Base-by-base conservation (phyloP, 2,797 vertebrate genomes). In the Rhincodon typus region DNA sequence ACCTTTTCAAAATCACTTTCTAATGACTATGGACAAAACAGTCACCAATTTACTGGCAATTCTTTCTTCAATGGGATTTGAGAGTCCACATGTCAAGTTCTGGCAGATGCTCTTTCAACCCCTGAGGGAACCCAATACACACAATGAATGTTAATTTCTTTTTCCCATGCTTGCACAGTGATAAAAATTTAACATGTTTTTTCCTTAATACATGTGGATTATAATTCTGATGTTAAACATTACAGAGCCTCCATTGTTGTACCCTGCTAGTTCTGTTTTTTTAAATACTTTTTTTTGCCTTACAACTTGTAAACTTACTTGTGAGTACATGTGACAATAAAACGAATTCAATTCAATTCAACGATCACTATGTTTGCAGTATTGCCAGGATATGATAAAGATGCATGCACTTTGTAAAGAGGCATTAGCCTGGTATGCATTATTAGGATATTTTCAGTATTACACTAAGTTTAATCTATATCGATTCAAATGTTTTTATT, bases 71-170 rank as follows among this genome's bases (percentile, higher is more conserved):
- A 94, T 94, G 25, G 94, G 42, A 72, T 94, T 72, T 94, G 46
- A 72, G 42, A 50, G 38, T 74, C 69, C 53, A 46, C 69, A 53
- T 27, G 30, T 74, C 69, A 74, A 70, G 34, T 94, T 94, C 94
- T 94, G 69, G 94, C 94, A 94, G 90, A 93, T 93, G 90, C 66
- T 93, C 66, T 69, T 93, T 93, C 90, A 93, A 69, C 94, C 46
- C 46, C 67, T 74, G 27, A 53, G 94, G 94, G 70, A 74, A 74
- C 25, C 42, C 50, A 53, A 70, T 69, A 74, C 53, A 70, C 12
- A 94, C 13, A 74, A 53, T 34, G 67, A 74, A 94, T 94, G 27
- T 74, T 72, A 94, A 94, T 74, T 94, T 53, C 12, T 62, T 50
- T 94, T 90, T 15, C 62, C 79, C 66, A 69, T 67, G 38, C 72